Conservation (phyloP, 2,888 invertebrate species). For the Coleophora deauratella region DNA sequence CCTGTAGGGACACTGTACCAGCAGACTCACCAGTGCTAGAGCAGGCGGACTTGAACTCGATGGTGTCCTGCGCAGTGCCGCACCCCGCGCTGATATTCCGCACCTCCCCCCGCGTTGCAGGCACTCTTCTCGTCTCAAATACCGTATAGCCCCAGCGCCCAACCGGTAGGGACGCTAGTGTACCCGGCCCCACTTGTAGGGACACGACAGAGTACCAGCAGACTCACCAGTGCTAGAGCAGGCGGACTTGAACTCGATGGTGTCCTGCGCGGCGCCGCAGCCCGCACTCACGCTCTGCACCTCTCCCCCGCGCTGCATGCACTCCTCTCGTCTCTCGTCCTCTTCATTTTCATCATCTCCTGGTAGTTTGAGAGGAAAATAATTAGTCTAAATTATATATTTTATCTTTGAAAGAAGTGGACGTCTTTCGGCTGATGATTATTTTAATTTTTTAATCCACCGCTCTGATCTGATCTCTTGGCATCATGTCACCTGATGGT, state of each 20-base stretch:
- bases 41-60: conserved; percentile 76
- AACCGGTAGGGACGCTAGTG: too few species aligned
- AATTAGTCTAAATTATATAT: not conserved
- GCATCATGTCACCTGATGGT: too few species aligned
- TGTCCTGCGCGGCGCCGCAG: conserved; percentile 74
- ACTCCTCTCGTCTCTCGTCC: conserved; percentile 2
- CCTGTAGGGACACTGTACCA: too few species aligned
- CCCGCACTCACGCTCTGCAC: conserved; percentile 76
- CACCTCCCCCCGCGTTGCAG: conserved; percentile 66
- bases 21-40: conserved; percentile 63
- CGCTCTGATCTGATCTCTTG: too few species aligned
- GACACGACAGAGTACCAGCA: too few species aligned
- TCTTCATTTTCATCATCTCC: conserved; percentile 26
- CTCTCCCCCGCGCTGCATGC: conserved; percentile 50
- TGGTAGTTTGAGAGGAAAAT: conserved; percentile 18
- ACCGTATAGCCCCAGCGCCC: too few species aligned
- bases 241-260: conserved; percentile 75
- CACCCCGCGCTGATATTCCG: conserved; percentile 77
- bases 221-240: conserved; percentile 70
- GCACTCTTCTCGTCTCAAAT: too few species aligned
- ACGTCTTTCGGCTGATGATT: too few species aligned
- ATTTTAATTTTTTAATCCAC: too few species aligned
- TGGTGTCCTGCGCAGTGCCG: conserved; percentile 71
- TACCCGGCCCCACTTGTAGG: too few species aligned
- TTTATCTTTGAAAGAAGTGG: too few species aligned